These are phyloP conservation scores for Melolontha melolontha DNA, from an alignment of 2,888 invertebrate species.

Conservation along the genomic window DNA sequence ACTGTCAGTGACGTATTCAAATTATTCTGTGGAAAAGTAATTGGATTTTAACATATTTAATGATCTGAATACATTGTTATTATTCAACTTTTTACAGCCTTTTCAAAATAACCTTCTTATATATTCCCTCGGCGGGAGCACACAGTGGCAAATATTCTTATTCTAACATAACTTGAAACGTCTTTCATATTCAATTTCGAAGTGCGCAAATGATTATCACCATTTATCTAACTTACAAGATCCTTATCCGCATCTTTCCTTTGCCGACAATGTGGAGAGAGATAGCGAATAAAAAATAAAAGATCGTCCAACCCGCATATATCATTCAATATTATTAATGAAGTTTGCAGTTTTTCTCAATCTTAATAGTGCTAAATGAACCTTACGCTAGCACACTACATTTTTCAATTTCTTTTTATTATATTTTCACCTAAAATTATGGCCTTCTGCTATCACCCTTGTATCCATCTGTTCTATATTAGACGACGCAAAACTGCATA, in stretches of 20 bases:
- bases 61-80: slow-evolving; percentile 25
- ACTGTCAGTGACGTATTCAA: slow-evolving; percentile 15
- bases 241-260: slow-evolving; percentile 24
- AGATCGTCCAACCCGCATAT: slow-evolving; percentile 6
- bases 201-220: slow-evolving; percentile 40
- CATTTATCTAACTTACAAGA: slow-evolving; percentile 40
- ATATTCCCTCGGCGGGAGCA: background rate
- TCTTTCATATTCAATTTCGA: slow-evolving; percentile 38
- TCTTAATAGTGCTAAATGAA: slow-evolving; percentile 12
- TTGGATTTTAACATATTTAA: slow-evolving; percentile 22
- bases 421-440: background rate
- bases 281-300: slow-evolving; percentile 15
- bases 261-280: background rate
- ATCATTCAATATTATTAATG: slow-evolving; percentile 31
- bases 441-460: too few relatives aligned
- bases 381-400: slow-evolving; percentile 11
- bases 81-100: slow-evolving; percentile 26
- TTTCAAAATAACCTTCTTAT: slow-evolving; percentile 15
- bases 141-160: slow-evolving; percentile 32
- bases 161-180: slow-evolving; percentile 35
- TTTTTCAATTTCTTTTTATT: slow-evolving; percentile 26
- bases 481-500: too few relatives aligned
- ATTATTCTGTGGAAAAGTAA: background rate
- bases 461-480: too few relatives aligned
- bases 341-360: slow-evolving; percentile 18